phyloP scores from a whole-genome alignment of 2,888 invertebrate species.

The Mylabris sibirica region DNA sequence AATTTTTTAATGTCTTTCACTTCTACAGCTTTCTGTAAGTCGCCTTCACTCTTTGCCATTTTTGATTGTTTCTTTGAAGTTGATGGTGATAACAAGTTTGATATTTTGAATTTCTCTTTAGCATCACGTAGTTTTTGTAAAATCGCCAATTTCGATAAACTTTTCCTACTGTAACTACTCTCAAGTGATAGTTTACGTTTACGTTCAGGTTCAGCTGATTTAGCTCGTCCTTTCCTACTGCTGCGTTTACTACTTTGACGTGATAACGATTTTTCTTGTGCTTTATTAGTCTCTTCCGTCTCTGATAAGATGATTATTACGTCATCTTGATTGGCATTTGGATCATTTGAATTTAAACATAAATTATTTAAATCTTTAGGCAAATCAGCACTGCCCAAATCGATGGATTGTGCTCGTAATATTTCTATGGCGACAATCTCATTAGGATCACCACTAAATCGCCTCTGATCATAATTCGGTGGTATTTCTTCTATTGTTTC shows the following conservation, averaged over 20 bases:
- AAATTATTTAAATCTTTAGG: slow-evolving; percentile 20
- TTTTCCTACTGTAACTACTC: slow-evolving; percentile 53
- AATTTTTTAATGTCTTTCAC: slow-evolving; percentile 19
- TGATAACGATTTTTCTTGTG: slow-evolving; percentile 14
- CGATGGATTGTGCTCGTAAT: slow-evolving; percentile 26
- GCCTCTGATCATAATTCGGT: slow-evolving; percentile 20
- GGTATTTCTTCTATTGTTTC: slow-evolving; percentile 18
- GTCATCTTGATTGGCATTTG: slow-evolving; percentile 2
- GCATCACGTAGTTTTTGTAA: slow-evolving; percentile 54
- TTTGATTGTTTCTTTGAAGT: slow-evolving; percentile 38
- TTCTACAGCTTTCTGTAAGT: slow-evolving; percentile 17
- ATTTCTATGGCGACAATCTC: slow-evolving; percentile 34
- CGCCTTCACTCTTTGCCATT: slow-evolving; percentile 29
- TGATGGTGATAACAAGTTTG: slow-evolving; percentile 36
- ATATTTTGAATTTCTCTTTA: slow-evolving; percentile 54
- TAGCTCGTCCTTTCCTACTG: slow-evolving; percentile 42
- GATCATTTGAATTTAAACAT: neutral
- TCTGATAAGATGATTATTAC: slow-evolving; percentile 25
- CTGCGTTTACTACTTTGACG: slow-evolving; percentile 17
- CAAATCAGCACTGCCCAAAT: slow-evolving; percentile 24
- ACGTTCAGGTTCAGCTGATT: slow-evolving; percentile 52
- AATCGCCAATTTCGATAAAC: slow-evolving; percentile 49
- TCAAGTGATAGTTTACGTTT: slow-evolving; percentile 52
- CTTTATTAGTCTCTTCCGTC: slow-evolving; percentile 16
- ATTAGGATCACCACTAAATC: slow-evolving; percentile 29